phyloP scores from a whole-genome alignment of 2,113 vertebrate species.

The Himantopus leucocephalus region DNA sequence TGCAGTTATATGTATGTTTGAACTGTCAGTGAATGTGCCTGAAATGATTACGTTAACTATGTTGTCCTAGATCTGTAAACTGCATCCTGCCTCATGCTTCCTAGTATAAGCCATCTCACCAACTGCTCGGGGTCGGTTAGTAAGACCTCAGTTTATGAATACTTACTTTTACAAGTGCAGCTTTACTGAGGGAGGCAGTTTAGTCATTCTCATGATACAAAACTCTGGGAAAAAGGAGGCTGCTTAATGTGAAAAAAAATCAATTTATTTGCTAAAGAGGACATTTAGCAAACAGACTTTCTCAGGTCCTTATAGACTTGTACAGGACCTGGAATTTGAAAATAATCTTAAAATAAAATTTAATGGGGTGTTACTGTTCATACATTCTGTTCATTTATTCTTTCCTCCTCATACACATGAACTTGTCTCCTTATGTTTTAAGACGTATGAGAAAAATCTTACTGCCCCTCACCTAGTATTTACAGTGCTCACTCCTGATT shows the following conservation, averaged over 20 bases:
- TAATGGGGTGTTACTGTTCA: background rate
- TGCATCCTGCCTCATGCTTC: constrained; percentile 4
- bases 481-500: background rate
- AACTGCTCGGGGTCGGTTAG: background rate
- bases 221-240: background rate
- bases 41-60: background rate
- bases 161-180: background rate
- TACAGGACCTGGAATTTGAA: background rate
- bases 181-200: background rate
- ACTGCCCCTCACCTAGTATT: background rate
- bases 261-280: background rate
- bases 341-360: background rate
- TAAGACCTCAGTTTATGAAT: background rate
- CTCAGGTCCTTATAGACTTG: background rate
- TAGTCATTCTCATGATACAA: background rate
- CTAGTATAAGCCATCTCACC: background rate
- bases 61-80: background rate
- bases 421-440: background rate
- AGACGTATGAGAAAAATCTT: background rate
- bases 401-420: background rate
- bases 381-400: background rate
- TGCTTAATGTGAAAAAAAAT: background rate
- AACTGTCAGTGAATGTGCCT: background rate
- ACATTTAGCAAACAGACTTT: background rate
- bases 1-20: background rate